These are phyloP conservation scores for Eupsilia transversa DNA, from an alignment of 2,888 invertebrate species.

Conservation along the genomic window DNA sequence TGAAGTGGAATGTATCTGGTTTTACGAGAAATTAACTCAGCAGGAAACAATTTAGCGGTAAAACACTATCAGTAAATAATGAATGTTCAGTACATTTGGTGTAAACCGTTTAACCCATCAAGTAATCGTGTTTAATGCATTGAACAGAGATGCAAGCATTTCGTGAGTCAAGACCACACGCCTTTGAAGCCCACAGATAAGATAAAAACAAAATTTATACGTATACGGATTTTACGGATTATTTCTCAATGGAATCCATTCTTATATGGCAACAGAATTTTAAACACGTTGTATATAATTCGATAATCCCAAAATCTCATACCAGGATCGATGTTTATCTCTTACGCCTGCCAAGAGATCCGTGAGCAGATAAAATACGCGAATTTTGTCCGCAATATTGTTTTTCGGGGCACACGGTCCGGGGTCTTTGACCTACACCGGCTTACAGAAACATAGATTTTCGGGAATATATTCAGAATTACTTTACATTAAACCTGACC, in stretches of 20 bases:
- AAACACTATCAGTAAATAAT: not conserved
- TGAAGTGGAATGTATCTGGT: slow-evolving; percentile 35
- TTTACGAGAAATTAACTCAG: slow-evolving; percentile 14
- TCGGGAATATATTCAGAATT: slow-evolving; percentile 16
- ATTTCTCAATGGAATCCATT: slow-evolving; percentile 41
- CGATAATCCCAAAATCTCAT: slow-evolving; percentile 48
- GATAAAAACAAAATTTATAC: slow-evolving; percentile 53
- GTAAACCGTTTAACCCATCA: slow-evolving; percentile 1
- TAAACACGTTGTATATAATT: slow-evolving; percentile 47
- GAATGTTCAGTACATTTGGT: not conserved
- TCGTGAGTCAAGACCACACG: slow-evolving; percentile 22
- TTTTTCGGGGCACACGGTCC: slow-evolving; percentile 36
- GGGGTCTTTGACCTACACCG: slow-evolving; percentile 43
- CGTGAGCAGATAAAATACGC: slow-evolving; percentile 35
- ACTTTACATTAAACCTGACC: slow-evolving; percentile 12
- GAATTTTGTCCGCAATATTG: slow-evolving; percentile 33
- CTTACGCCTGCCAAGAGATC: slow-evolving; percentile 48
- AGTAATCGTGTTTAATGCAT: not conserved
- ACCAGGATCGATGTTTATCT: slow-evolving; percentile 48
- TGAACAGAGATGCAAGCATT: slow-evolving; percentile 11
- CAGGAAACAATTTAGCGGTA: slow-evolving; percentile 1
- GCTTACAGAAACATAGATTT: slow-evolving; percentile 37
- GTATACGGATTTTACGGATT: slow-evolving; percentile 33
- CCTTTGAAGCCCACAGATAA: slow-evolving; percentile 37
- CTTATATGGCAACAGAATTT: slow-evolving; percentile 46